Conservation (phyloP, 1,140 invertebrate genomes). For the Proales similis region DNA sequence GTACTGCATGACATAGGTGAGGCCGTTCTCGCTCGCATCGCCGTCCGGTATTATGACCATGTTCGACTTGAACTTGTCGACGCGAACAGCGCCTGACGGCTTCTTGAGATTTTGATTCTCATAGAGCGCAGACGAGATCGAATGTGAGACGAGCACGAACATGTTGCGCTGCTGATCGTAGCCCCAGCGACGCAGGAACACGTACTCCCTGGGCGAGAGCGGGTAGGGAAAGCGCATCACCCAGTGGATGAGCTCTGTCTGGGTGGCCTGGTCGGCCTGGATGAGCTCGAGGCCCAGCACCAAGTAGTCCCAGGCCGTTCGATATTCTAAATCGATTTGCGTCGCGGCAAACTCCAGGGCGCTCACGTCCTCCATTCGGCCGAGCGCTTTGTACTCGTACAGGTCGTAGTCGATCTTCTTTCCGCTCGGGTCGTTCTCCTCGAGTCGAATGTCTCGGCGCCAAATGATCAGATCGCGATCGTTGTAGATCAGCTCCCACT, state of each 20-base stretch:
- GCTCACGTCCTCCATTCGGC: slow-evolving; percentile 14
- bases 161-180: slow-evolving; percentile 2
- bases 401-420: slow-evolving; percentile 20
- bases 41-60: slow-evolving; percentile 25
- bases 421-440: neutral
- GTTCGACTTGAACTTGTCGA: slow-evolving; percentile 32
- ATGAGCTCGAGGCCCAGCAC: slow-evolving; percentile 1
- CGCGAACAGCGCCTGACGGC: slow-evolving; percentile 13
- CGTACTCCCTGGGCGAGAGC: neutral
- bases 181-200: slow-evolving; percentile 16
- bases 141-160: slow-evolving; percentile 25
- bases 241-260: slow-evolving; percentile 22
- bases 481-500: slow-evolving; percentile 34
- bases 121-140: neutral
- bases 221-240: slow-evolving; percentile 35
- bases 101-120: slow-evolving; percentile 3
- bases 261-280: neutral
- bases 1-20: slow-evolving; percentile 35
- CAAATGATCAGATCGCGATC: slow-evolving; percentile 29
- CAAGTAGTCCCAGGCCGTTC: slow-evolving; percentile 34
- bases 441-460: slow-evolving; percentile 9
- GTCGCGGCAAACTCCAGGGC: slow-evolving; percentile 18
- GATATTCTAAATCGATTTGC: slow-evolving; percentile 34
- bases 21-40: slow-evolving; percentile 16
- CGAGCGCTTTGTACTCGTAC: slow-evolving; percentile 33